Base-by-base conservation (phyloP, 2,797 vertebrate species). In the Muscicapa striata region DNA sequence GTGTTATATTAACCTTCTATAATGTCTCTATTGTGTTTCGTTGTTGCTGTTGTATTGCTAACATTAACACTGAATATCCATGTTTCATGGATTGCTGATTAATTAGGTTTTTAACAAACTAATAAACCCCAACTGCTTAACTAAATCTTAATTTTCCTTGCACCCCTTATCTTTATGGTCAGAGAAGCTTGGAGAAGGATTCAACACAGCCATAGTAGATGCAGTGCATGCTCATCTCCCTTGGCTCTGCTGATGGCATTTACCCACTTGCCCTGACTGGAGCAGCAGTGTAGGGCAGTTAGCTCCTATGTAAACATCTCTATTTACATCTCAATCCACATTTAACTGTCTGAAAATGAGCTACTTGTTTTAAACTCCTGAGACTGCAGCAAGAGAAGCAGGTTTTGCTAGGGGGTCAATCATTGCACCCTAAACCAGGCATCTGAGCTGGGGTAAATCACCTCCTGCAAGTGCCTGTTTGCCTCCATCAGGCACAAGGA, bases 141-240 rank as follows among this genome's bases (percentile, higher is more conserved):
- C 15, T 78, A 29, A 59, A 72, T 41, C 22, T 34, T 10, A 1
- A 43, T 38, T 89, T 57, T 40, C 15, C 18, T 81, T 70, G 20
- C 18, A 66, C 9, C 3, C 9, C 3, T 68, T 76, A 29, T 57
- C 49, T 81, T 83, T 45, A 46, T 9, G 54, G 14, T 15, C 41
- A 74, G 46, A 72, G 46, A 70, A 84, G 12, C 58, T 48, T 66
- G 43, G 58, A 79, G 49, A 68, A 81, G 12, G 11, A n/a, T 30
- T 40, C 0, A 0, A 17, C 19, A 68, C 15, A 55, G 10, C 13
- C 0, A 0, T 9, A 38, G 34, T 1, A 70, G 30, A 29, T 1
- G 4, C 13, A 10, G 14, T 12, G 15, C 8, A 8, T 30, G 29
- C 19, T 75, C 5, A 20, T 32, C 16, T 73, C n/a, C 27, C 40